These are phyloP conservation scores for Amblyornis subalaris DNA, from an alignment of 2,113 vertebrate species.

Conservation along the genomic window DNA sequence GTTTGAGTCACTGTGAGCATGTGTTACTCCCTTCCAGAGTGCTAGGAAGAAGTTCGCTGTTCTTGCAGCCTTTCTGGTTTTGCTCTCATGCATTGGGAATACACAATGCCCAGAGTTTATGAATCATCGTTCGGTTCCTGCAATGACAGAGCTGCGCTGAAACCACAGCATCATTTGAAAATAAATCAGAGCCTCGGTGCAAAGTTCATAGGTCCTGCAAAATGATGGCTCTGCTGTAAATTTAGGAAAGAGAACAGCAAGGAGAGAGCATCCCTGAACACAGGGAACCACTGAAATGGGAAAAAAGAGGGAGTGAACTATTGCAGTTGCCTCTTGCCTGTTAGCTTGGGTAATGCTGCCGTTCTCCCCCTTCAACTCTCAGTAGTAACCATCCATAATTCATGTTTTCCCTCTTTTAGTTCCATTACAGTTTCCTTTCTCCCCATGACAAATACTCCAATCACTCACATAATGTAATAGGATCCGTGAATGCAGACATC, in stretches of 20 bases:
- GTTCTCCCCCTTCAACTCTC: neutral
- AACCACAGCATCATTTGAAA: neutral
- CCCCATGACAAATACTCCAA: neutral
- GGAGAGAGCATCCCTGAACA: neutral
- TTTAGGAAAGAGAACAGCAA: neutral
- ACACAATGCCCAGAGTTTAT: neutral
- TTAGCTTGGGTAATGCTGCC: neutral
- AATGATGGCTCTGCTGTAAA: neutral
- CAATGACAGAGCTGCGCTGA: neutral
- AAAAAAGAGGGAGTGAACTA: neutral
- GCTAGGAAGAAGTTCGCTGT: neutral
- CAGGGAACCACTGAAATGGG: neutral
- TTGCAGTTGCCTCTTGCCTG: neutral
- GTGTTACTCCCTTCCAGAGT: neutral
- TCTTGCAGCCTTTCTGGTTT: neutral
- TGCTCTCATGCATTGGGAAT: neutral
- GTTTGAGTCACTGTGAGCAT: neutral
- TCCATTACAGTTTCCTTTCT: slow-evolving; percentile 27
- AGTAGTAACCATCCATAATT: slow-evolving; percentile 14
- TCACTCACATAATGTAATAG: neutral
- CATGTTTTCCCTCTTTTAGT: neutral
- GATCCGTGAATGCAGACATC: neutral
- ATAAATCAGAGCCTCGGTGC: neutral
- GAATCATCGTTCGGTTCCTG: neutral
- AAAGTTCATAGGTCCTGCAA: neutral